Evolutionary conservation across 2,797 vertebrate species (phyloP), one percentile per base, ranked within the genome.

Genomic region (Hipposideros larvatus): DNA sequence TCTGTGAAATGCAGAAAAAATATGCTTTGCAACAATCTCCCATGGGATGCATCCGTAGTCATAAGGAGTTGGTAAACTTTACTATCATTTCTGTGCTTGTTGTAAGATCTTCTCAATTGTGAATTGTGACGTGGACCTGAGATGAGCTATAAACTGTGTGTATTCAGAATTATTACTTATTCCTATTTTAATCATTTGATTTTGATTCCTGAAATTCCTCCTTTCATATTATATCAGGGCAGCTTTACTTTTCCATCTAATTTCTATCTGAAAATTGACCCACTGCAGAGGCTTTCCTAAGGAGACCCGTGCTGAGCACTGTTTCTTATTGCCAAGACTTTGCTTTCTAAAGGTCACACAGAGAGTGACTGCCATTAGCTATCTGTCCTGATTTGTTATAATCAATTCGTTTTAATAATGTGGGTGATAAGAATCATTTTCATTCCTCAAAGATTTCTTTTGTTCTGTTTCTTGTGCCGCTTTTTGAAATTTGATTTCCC

Each of bases 41-140:
- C 9, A 22, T 43, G 14, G 18, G 1, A 57, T 15, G n/a, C 8
- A 59, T 3, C 4, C 2, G 21, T 4, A 34, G 0, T 37, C 22
- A n/a, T 24, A 11, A 8, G 14, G 22, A 18, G 46, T 3, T 37
- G 28, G 6, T 73, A 75, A 43, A 41, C 0, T 10, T 14, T 34
- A 9, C 5, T 48, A 31, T 7, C 51, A 7, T 46, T 77, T 65
- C 18, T 70, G 18, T 41, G 9, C 22, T 90, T 86, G 1, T 26
- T 14, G 13, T 65, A 82, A 19, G 2, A 31, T 31, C 7, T 63
- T 75, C n/a, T 34, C 21, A 48, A 11, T 11, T n/a, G 26, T 0
- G 4, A 65, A 11, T n/a, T 87, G 19, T n/a, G 8, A 74, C 14
- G 8, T 86, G n/a, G 14, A 24, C 11, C 53, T 59, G 19, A 82